These are phyloP conservation scores for Lanius collurio DNA, from an alignment of 2,113 vertebrate species.

Conservation along the genomic window DNA sequence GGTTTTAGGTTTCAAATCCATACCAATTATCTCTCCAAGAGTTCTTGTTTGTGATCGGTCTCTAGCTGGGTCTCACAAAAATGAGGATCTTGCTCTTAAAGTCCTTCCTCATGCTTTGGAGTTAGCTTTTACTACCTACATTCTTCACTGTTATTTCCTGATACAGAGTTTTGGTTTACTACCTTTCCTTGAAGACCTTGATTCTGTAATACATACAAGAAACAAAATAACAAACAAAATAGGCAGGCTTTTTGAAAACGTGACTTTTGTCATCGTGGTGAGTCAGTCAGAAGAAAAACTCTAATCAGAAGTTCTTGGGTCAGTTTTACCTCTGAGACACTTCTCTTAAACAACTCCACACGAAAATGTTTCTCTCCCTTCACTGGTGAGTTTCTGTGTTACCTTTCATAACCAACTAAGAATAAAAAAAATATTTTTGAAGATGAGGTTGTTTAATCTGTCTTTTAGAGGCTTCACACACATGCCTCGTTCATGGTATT, in stretches of 20 bases:
- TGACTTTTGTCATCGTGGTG: neutral
- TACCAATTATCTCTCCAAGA: neutral
- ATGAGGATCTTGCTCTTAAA: neutral
- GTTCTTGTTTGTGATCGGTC: neutral
- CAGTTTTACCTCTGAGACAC: neutral
- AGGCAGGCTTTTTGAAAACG: neutral
- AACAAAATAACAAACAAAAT: neutral
- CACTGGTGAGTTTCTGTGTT: neutral
- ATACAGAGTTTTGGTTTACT: neutral
- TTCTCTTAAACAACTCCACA: neutral
- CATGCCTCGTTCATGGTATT: neutral
- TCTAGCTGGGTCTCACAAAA: neutral
- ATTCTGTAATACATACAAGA: neutral
- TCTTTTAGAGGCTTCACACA: neutral
- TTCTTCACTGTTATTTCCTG: neutral
- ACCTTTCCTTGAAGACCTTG: neutral
- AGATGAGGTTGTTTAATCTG: neutral
- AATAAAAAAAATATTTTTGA: neutral
- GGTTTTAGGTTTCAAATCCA: neutral
- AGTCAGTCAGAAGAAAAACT: neutral
- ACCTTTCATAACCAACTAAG: neutral
- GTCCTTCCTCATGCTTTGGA: neutral
- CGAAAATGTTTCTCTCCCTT: neutral
- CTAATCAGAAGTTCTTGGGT: neutral
- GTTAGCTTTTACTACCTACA: neutral